A percentile compares a stretch with the other conserved stretches of the same genome.
These are phyloP conservation scores for Cirrhinus mrigala DNA, from an alignment of 2,797 vertebrate species.

Conservation along the genomic window DNA sequence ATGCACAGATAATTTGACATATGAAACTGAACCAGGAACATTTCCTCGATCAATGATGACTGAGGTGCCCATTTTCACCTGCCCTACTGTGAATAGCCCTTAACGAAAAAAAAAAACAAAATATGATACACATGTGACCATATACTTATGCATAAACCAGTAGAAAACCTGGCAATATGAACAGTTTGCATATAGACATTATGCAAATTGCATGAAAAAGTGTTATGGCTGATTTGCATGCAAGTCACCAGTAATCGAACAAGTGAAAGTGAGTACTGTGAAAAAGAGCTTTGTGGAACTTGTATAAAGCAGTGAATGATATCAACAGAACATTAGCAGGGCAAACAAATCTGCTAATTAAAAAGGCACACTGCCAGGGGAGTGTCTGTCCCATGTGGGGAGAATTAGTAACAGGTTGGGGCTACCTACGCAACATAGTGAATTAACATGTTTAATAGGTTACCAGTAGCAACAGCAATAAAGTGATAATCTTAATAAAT, in stretches of 20 bases:
- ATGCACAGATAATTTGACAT: background rate
- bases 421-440: conserved; percentile 24
- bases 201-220: conserved; percentile 49
- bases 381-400: conserved; percentile 61
- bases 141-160: background rate
- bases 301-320: background rate
- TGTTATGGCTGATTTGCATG: conserved; percentile 17
- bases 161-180: background rate
- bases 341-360: conserved; percentile 77
- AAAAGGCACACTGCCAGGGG: conserved; percentile 59
- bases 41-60: background rate
- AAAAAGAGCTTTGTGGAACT: background rate
- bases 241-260: conserved; percentile 9
- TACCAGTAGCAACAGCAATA: conserved; percentile 29
- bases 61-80: background rate
- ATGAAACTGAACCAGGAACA: background rate
- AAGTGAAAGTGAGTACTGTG: background rate
- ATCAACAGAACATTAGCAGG: conserved; percentile 21
- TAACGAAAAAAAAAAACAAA: background rate
- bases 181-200: conserved; percentile 45
- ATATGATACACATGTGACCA: background rate
- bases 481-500: background rate
- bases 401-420: conserved; percentile 35
- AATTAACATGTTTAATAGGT: conserved; percentile 27
- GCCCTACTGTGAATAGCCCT: background rate